These are phyloP conservation scores for Albula glossodonta DNA, from an alignment of 2,113 vertebrate genomes.

Conservation along the genomic window DNA sequence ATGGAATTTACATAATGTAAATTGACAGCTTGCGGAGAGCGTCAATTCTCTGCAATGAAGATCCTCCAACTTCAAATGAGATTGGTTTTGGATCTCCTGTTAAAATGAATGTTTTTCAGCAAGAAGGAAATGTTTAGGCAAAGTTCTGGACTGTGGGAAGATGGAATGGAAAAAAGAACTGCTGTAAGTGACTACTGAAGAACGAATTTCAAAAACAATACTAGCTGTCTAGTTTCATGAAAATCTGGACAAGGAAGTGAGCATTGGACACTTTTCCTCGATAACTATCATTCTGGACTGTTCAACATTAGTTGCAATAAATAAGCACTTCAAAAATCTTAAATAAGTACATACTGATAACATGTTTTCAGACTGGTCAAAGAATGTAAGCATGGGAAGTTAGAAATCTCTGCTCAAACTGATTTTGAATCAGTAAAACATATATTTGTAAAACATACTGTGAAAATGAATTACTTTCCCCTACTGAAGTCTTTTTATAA, in stretches of 20 bases:
- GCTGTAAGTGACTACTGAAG: background rate
- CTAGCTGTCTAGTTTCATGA: background rate
- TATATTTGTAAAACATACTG: background rate
- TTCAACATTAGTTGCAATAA: background rate
- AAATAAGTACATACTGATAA: background rate
- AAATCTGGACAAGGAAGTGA: background rate
- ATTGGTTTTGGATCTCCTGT: background rate
- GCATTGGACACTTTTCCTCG: background rate
- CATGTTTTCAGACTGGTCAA: background rate
- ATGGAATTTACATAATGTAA: slow-evolving; percentile 1
- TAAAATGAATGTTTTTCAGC: background rate
- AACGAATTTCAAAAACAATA: background rate
- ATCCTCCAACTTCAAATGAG: background rate
- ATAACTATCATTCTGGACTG: background rate
- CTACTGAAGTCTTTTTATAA: slow-evolving; percentile 34
- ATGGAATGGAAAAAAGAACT: background rate
- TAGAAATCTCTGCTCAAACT: background rate
- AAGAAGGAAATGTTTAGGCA: background rate
- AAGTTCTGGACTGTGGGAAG: no score
- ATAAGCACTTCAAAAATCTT: background rate
- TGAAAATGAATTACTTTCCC: slow-evolving; percentile 18
- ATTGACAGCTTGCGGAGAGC: background rate
- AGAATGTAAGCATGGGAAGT: background rate
- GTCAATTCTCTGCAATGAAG: background rate
- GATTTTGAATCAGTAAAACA: background rate